Evolutionary conservation across 2,113 vertebrate genomes (phyloP).

Genomic region (Fregata magnificens): DNA sequence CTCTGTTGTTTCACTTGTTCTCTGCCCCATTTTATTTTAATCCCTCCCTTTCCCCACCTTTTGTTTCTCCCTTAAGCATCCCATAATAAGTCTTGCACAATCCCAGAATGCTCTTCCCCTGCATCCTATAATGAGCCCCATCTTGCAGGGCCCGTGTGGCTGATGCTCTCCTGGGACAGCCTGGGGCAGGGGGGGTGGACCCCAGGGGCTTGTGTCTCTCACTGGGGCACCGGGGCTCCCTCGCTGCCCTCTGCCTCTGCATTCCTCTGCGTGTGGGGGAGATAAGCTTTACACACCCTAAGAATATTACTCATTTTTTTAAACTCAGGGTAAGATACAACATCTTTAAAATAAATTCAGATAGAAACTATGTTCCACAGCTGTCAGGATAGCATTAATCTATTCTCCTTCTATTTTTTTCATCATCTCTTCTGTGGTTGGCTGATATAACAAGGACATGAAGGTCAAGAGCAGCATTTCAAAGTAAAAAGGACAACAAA

Average conservation of each 20-base stretch:
- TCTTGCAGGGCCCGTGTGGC: rapidly evolving
- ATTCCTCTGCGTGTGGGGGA: neutral
- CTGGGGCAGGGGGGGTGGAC: too few species aligned
- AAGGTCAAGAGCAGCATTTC: neutral
- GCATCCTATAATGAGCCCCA: neutral
- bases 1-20: neutral
- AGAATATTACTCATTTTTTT: neutral
- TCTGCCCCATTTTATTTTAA: neutral
- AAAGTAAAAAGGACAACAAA: neutral
- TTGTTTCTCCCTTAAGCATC: neutral
- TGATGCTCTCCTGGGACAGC: neutral
- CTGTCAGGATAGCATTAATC: neutral
- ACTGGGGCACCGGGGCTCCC: neutral
- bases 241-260: neutral
- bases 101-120: neutral
- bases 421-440: neutral
- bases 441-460: neutral
- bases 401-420: neutral
- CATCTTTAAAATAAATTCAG: neutral
- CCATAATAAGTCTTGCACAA: neutral
- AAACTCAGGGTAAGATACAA: neutral
- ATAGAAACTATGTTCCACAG: neutral
- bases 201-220: neutral
- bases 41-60: neutral
- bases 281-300: neutral